Percentiles rank a stretch among this genome's conserved stretches.
Conservation (phyloP, 2,113 vertebrate species). For the Centropus bengalensis region DNA sequence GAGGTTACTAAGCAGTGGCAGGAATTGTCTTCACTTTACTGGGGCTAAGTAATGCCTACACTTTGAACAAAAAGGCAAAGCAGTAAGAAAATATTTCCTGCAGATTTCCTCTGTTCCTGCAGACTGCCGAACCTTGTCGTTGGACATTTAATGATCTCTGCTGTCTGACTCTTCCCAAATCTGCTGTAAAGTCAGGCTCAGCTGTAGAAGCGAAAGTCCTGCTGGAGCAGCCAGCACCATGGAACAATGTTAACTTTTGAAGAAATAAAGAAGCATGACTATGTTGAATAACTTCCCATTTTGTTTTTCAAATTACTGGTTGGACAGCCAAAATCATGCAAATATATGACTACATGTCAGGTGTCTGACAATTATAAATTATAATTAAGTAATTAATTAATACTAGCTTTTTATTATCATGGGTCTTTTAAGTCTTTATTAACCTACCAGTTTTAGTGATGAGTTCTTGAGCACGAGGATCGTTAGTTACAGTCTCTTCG, state of each 20-base stretch:
- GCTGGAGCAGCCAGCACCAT: neutral
- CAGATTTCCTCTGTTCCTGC: neutral
- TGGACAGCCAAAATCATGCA: neutral
- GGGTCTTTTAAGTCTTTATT: constrained; percentile 56
- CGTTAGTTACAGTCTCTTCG: constrained; percentile 42
- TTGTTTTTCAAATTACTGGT: neutral
- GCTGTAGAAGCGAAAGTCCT: neutral
- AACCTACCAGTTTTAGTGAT: constrained; percentile 17
- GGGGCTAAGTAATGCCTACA: neutral
- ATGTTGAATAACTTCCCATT: neutral
- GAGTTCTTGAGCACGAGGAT: neutral
- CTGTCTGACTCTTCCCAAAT: neutral
- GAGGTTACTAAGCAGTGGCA: neutral
- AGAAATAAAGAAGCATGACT: neutral
- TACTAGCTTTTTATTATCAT: constrained; percentile 28
- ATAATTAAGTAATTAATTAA: constrained; percentile 25
- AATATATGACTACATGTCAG: neutral
- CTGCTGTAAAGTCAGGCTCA: neutral
- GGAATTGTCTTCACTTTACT: neutral
- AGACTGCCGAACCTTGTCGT: neutral
- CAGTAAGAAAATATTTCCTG: neutral
- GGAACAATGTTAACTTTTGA: neutral
- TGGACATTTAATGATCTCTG: neutral
- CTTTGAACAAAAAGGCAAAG: neutral
- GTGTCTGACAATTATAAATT: neutral